These are phyloP conservation scores for Pseudochaenichthys georgianus DNA, from an alignment of 2,797 vertebrate genomes.

Conservation along the genomic window DNA sequence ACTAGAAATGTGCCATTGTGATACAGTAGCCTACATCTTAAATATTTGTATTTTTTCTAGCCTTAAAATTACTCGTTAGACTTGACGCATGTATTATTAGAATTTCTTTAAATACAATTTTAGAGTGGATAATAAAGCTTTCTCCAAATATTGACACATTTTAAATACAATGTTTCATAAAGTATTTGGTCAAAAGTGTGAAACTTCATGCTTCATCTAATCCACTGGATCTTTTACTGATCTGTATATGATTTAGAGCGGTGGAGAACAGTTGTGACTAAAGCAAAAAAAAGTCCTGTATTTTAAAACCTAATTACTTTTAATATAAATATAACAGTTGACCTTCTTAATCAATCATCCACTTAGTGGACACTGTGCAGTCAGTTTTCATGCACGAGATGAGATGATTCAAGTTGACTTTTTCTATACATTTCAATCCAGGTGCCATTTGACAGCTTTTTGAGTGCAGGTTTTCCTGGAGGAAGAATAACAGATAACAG, in stretches of 20 bases:
- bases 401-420: conserved; percentile 35
- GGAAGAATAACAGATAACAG: conserved; percentile 5
- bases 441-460: conserved; percentile 10
- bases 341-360: conserved; percentile 54
- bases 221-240: no score
- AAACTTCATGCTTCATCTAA: neutral
- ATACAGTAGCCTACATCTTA: neutral
- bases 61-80: neutral
- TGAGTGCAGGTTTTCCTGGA: conserved; percentile 6
- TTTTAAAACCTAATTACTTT: conserved; percentile 39
- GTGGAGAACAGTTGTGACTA: neutral
- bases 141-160: neutral
- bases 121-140: neutral
- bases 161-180: neutral
- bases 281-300: conserved; percentile 9
- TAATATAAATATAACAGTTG: neutral
- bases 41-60: conserved; percentile 1
- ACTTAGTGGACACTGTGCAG: conserved; percentile 70
- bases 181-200: conserved; percentile 24
- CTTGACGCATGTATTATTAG: no score
- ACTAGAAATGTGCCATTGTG: neutral
- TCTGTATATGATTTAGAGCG: neutral
- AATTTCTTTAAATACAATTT: neutral
- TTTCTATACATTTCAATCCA: neutral
- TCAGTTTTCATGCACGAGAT: conserved; percentile 42